Base-by-base conservation (phyloP, 2,113 vertebrate species). In the Labeo catla region DNA sequence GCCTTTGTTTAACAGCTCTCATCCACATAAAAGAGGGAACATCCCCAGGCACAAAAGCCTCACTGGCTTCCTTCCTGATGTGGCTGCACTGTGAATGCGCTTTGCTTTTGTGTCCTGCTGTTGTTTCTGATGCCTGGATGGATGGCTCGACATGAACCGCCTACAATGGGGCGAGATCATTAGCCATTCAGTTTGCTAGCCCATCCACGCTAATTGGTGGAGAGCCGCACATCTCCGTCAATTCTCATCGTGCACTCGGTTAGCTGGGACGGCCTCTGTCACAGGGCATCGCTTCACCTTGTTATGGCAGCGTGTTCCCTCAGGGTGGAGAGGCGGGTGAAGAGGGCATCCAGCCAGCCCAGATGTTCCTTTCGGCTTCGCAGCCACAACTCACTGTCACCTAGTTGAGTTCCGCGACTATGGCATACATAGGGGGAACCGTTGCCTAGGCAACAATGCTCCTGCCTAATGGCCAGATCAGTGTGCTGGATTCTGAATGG, bases 321-420 rank as follows among this genome's bases (percentile, higher is more conserved):
- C 93, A 92, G 94, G 76, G 82, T 73, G n/a, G 10, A 43, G 34
- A 63, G 73, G 43, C 39, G 39, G 77, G 83, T 65, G 34, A 65
- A 54, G 82, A 73, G 82, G 87, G 92, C 86, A 91, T 93, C 85
- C 77, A 8, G 90, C 93, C 89, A 89, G 95, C 73, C 52, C 89
- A 90, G 88, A 86, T 96, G 96, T 96, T 95, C 95, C 94, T 95
- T 96, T 96, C 94, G 94, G 91, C 89, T 90, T 91, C 93, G 94
- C 93, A 94, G 88, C 92, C 93, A 91, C 63, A 77, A 76, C 65
- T 85, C 65, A 21, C 93, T 91, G 84, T 94, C 94, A 81, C 91
- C 84, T 82, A 76, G 74, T 68, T 57, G 36, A 68, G 95, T 95
- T 95, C 94, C 73, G 93, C 95, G 93, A 94, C 92, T 94, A 95